These are phyloP conservation scores for Prunella fulvescens DNA, from an alignment of 2,113 vertebrate species.

Conservation along the genomic window DNA sequence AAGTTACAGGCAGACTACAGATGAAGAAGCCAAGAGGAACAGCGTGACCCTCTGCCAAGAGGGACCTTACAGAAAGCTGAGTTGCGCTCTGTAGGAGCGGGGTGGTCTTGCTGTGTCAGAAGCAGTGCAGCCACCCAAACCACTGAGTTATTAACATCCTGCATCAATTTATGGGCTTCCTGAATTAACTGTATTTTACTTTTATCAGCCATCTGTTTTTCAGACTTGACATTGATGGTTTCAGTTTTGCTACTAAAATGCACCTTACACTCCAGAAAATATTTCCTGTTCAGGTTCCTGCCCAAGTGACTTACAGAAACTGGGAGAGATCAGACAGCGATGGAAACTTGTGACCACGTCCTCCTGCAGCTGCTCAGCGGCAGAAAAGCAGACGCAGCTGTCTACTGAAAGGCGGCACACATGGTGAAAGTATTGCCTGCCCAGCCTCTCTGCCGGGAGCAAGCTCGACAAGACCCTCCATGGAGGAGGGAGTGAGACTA, in stretches of 20 bases:
- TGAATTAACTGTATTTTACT: background rate
- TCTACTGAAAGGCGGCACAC: background rate
- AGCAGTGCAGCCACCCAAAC: background rate
- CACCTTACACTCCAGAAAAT: background rate
- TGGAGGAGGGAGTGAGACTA: background rate
- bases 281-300: conserved; percentile 38
- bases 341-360: background rate
- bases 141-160: background rate
- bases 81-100: background rate
- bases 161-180: conserved; percentile 4
- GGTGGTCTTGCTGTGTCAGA: background rate
- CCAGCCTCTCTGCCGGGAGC: fast-evolving
- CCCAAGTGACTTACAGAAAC: background rate
- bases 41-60: background rate
- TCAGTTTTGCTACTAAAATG: conserved; percentile 23
- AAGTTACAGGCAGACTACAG: background rate
- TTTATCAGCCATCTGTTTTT: conserved; percentile 31
- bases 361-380: background rate
- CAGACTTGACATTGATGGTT: background rate
- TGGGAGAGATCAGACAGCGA: fast-evolving
- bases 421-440: fast-evolving
- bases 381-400: background rate
- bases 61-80: background rate
- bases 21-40: background rate
- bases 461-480: fast-evolving